These are phyloP conservation scores for Drosophila eohydei DNA, from an alignment of 2,888 invertebrate genomes.

Conservation along the genomic window DNA sequence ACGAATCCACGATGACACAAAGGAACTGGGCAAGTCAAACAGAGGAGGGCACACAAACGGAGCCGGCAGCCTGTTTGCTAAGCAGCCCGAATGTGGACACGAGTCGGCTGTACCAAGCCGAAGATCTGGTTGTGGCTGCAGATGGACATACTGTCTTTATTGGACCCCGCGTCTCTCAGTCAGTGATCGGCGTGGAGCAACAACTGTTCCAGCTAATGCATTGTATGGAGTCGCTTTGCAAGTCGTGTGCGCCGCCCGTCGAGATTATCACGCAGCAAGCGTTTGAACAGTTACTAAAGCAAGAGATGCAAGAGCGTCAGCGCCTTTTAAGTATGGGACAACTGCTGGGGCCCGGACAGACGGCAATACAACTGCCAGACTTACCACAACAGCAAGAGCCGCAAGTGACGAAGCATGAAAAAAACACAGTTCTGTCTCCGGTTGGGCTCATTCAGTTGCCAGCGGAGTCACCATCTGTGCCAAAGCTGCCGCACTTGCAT, in stretches of 20 bases:
- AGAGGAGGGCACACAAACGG: slow-evolving; percentile 34
- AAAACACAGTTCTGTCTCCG: slow-evolving; percentile 27
- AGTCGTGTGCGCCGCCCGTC: slow-evolving; percentile 58
- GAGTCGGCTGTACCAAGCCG: slow-evolving; percentile 29
- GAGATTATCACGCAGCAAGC: slow-evolving; percentile 45
- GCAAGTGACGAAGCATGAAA: background rate
- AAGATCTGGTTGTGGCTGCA: slow-evolving; percentile 32
- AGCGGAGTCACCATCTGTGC: slow-evolving; percentile 22
- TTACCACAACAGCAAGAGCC: background rate
- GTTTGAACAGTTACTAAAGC: slow-evolving; percentile 38
- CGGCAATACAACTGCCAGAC: slow-evolving; percentile 29
- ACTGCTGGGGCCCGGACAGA: slow-evolving; percentile 20
- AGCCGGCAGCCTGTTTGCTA: slow-evolving; percentile 29
- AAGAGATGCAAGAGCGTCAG: slow-evolving; percentile 45
- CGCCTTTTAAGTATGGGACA: slow-evolving; percentile 37
- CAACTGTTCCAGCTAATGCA: slow-evolving; percentile 42
- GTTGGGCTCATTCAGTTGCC: slow-evolving; percentile 53
- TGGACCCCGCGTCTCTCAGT: slow-evolving; percentile 46
- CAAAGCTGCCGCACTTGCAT: slow-evolving; percentile 51
- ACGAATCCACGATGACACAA: background rate
- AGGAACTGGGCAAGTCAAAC: background rate
- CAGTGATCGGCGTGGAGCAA: slow-evolving; percentile 39
- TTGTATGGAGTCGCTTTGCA: slow-evolving; percentile 30
- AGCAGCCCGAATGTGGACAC: slow-evolving; percentile 30
- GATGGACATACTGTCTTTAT: slow-evolving; percentile 48